Evolutionary conservation across 1,140 invertebrate genomes (phyloP), one percentile per base, ranked within the genome.

Genomic region (Plectrocnemia conspersa): DNA sequence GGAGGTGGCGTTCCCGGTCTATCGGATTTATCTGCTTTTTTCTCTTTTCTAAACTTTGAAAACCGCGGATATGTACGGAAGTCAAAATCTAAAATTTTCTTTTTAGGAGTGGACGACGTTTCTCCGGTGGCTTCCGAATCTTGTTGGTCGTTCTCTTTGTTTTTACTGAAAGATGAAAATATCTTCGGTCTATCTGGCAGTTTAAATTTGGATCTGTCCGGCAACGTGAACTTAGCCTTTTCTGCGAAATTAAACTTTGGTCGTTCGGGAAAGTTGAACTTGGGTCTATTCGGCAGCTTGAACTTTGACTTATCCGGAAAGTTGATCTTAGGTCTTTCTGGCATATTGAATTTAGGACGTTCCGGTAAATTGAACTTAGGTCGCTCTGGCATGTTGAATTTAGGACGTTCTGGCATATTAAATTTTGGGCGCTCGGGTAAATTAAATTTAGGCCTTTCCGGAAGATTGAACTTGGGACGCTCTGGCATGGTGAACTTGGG

Each of bases 11-110:
- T 76, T 11, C 73, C 72, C 44, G 73, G 72, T 54, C 73, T 64
- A 47, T 78, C 73, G 54, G 75, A 71, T 27, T 70, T 70, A 7
- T 74, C 71, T 68, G 69, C 68, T 54, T 71, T 61, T n/a, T 59
- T 62, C 23, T 72, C 74, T 24, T 70, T 70, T 56, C 73, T 81
- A 58, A 82, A 84, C 56, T 76, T 80, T 32, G 80, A 78, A 62
- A 90, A 88, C 47, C 85, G 76, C 1, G 87, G 87, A 67, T 85
- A 87, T 0, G 86, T 89, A 58, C 80, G 80, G 53, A 85, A 84
- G 65, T 86, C 83, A 67, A 87, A 87, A 21, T 82, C 78, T 33
- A 78, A 85, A 65, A 58, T 45, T 22, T 25, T 63, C 62, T 58
- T 65, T 60, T 49, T 61, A 11, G 47, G 64, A 47, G 18, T 47